Percentiles rank a stretch among this genome's conserved stretches.
phyloP scores from a whole-genome alignment of 1,140 invertebrate species.

The Stegodyphus dumicola region DNA sequence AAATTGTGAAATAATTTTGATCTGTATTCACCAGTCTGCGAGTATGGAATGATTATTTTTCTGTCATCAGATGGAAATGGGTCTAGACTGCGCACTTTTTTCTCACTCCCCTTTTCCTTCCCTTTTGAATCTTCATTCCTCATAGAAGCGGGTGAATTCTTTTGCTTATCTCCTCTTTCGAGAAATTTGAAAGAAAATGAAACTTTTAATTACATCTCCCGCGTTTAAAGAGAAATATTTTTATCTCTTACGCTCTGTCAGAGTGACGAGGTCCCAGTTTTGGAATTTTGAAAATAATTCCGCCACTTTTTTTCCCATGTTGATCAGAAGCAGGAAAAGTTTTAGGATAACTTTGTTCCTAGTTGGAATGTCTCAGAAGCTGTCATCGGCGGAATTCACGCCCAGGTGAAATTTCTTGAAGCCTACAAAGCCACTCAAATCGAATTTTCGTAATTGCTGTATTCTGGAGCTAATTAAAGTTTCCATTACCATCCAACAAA shows the following conservation, averaged over 20 bases:
- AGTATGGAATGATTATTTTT: not conserved
- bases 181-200: constrained; percentile 15
- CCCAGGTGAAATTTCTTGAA: constrained; percentile 21
- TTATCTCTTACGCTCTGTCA: constrained; percentile 11
- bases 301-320: constrained; percentile 21
- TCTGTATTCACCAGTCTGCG: too few relatives aligned
- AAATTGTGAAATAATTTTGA: too few relatives aligned
- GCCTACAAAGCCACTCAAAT: constrained; percentile 1
- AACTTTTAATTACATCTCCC: constrained; percentile 48
- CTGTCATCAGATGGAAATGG: not conserved
- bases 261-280: not conserved
- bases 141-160: constrained; percentile 7
- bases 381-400: constrained; percentile 14
- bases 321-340: constrained; percentile 13
- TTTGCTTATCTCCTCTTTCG: constrained; percentile 23
- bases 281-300: constrained; percentile 39
- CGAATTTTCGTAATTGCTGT: constrained; percentile 16
- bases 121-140: not conserved
- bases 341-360: constrained; percentile 32
- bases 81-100: not conserved
- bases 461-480: constrained; percentile 47
- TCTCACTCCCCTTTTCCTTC: not conserved
- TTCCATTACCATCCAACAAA: constrained; percentile 10
- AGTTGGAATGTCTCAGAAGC: constrained; percentile 5
- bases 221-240: constrained; percentile 16